Evolutionary conservation across 2,113 vertebrate genomes (phyloP), one percentile per base, ranked within the genome.

Genomic region (Phodopus roborovskii): DNA sequence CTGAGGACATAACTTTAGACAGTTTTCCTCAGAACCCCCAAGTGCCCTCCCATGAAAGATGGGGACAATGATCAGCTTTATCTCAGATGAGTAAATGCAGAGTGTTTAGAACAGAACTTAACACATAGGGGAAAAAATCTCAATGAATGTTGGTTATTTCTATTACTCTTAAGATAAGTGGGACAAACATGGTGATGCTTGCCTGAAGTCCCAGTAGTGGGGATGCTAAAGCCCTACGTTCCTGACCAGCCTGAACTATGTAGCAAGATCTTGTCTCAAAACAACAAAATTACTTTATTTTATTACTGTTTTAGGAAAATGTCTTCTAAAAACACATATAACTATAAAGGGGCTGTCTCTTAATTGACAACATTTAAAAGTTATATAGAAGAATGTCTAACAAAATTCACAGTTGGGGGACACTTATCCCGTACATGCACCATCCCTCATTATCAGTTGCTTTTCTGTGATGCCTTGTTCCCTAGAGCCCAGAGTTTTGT

Each of bases 231-330:
- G 20, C n/a, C 36, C 70, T 16, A 39, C 56, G 36, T 30, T 88
- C 36, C 50, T 28, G 68, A 3, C 50, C 48, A 39, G 36, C 36
- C 68, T 58, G 50, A 71, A n/a, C 85, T 70, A 39, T 39, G 33
- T 17, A 87, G 85, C 66, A 73, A 73, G 48, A 56, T 73, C 85
- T 56, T 56, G 66, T 70, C 48, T 53, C 45, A 87, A 68, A 87
- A 87, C 20, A 87, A 36, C 45, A 87, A 53, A 71, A 56, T 71
- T 73, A 60, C 71, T 92, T n/a, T 36, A 62, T 42, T 85, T 83
- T 92, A 94, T 92, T 78, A 89, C 70, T 78, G n/a, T 92, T 90
- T 97, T 64, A 92, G 66, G n/a, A 93, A 95, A 86, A 74, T 86
- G 84, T 50, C 64, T 93, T 82, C 53, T 45, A 96, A 74, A 93